Evolutionary conservation across 2,797 vertebrate species (phyloP).

Genomic region (Semaprochilodus insignis): DNA sequence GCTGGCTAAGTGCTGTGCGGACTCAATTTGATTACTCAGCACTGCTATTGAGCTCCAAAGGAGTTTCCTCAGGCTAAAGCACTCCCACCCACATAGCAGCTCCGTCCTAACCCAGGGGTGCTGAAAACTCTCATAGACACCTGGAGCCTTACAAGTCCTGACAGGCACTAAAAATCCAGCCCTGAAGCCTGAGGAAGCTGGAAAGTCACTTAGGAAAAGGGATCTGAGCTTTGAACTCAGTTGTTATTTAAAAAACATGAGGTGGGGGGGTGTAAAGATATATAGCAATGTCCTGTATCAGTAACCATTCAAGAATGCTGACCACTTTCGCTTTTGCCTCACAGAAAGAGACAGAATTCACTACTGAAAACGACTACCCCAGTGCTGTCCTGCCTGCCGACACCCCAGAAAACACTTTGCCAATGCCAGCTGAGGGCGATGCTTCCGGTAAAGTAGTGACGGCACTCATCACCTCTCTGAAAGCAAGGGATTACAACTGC

Average conservation of each 20-base stretch:
- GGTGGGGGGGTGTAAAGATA: background rate
- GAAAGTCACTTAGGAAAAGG: slow-evolving; percentile 3
- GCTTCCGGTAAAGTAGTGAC: slow-evolving; percentile 64
- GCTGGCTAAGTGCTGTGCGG: slow-evolving; percentile 42
- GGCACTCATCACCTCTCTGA: background rate
- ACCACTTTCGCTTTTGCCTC: slow-evolving; percentile 11
- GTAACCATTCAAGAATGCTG: background rate
- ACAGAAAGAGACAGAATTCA: slow-evolving; percentile 51
- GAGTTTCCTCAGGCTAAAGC: slow-evolving; percentile 52
- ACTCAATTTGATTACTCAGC: slow-evolving; percentile 62
- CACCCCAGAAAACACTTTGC: slow-evolving; percentile 57
- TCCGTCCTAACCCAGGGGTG: slow-evolving; percentile 41
- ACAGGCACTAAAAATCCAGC: slow-evolving; percentile 33
- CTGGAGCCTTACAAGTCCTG: slow-evolving; percentile 45
- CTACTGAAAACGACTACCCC: background rate
- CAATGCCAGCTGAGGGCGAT: slow-evolving; percentile 45
- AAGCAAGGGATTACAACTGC: background rate
- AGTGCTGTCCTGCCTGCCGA: slow-evolving; percentile 45
- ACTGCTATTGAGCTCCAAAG: slow-evolving; percentile 33
- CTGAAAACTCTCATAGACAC: slow-evolving; percentile 42
- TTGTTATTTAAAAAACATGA: background rate
- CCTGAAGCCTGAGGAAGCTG: background rate
- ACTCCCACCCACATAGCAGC: slow-evolving; percentile 52
- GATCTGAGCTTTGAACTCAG: background rate
- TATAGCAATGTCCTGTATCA: background rate